Percentiles rank a stretch among this genome's conserved stretches.
Evolutionary conservation across 2,797 vertebrate species (phyloP).

Genomic region (Ataeniobius toweri): DNA sequence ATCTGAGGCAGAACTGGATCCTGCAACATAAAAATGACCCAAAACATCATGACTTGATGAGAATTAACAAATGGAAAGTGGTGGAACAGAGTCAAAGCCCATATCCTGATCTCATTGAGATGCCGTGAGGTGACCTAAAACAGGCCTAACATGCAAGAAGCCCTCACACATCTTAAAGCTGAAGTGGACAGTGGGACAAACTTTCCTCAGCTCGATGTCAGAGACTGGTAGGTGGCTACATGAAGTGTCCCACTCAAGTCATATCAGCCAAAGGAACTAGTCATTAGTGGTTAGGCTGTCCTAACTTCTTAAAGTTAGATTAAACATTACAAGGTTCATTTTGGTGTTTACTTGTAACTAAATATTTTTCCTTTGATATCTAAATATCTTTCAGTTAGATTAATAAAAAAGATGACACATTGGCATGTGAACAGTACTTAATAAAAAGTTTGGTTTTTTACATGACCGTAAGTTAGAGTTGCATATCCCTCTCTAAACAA

Average conservation of each 20-base stretch:
- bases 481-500: not conserved
- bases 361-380: not conserved
- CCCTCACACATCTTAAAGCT: not conserved
- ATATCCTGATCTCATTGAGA: not conserved
- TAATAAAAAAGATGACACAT: not conserved
- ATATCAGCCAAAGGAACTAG: not conserved
- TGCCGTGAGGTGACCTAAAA: not conserved
- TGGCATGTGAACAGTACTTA: not conserved
- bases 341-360: not conserved
- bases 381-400: not conserved
- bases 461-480: not conserved
- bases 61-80: not conserved
- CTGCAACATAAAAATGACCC: not conserved
- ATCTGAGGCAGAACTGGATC: not conserved
- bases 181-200: no score
- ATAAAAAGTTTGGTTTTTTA: not conserved
- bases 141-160: not conserved
- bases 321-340: not conserved
- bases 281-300: not conserved
- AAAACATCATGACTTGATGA: not conserved
- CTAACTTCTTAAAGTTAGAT: not conserved
- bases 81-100: no score
- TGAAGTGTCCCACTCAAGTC: no score
- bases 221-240: no score
- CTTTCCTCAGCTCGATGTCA: no score